Evolutionary conservation across 2,797 vertebrate species (phyloP).

Genomic region (Pangasius macronema): DNA sequence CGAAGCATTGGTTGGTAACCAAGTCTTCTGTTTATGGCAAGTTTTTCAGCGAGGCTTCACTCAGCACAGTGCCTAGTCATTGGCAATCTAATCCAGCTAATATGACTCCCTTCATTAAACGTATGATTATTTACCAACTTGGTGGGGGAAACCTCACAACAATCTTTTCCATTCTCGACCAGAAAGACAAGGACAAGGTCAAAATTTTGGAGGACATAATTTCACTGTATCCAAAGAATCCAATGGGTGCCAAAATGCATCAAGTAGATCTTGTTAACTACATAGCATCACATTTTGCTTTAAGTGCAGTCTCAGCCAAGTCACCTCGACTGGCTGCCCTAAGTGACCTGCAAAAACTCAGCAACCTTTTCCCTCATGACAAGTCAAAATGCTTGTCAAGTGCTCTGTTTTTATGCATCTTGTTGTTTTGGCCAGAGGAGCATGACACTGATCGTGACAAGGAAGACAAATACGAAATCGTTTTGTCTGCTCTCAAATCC

Average conservation of each 20-base stretch:
- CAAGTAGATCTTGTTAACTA: conserved; percentile 75
- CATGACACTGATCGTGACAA: conserved; percentile 65
- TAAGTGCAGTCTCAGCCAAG: conserved; percentile 71
- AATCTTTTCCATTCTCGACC: conserved; percentile 76
- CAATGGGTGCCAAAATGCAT: conserved; percentile 58
- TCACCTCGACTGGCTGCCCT: conserved; percentile 63
- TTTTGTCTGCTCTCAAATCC: conserved; percentile 72
- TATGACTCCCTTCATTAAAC: conserved; percentile 68
- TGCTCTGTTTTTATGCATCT: conserved; percentile 76
- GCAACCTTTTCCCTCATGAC: conserved; percentile 68
- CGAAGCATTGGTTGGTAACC: conserved; percentile 74
- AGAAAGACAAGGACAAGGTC: conserved; percentile 60
- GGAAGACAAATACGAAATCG: conserved; percentile 70
- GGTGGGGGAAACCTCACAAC: conserved; percentile 80
- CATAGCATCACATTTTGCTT: conserved; percentile 72
- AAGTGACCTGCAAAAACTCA: conserved; percentile 69
- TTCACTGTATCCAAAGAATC: conserved; percentile 71
- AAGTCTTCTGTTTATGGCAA: conserved; percentile 72
- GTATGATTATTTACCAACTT: conserved; percentile 72
- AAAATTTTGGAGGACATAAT: conserved; percentile 70
- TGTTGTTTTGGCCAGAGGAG: conserved; percentile 84
- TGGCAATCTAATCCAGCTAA: conserved; percentile 9
- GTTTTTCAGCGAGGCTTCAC: conserved; percentile 69
- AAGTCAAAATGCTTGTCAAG: conserved; percentile 68
- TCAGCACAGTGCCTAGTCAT: neutral